Conservation (phyloP, 2,113 vertebrate species). For the Lates calcarifer region DNA sequence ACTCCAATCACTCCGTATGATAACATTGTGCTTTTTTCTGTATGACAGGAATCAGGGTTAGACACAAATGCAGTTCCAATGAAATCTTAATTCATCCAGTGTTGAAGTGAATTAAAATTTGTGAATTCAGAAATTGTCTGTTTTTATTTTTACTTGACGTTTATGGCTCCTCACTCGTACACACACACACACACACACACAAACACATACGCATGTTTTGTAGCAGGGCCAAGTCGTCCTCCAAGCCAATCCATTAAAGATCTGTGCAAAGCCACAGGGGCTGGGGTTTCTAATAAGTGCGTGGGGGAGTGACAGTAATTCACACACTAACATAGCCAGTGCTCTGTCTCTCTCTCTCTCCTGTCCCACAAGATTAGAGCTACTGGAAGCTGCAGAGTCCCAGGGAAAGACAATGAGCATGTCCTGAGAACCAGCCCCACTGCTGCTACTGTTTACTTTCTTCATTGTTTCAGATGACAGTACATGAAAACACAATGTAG, state of each 20-base stretch:
- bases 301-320: slow-evolving; percentile 62
- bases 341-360: slow-evolving; percentile 6
- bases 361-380: slow-evolving; percentile 1
- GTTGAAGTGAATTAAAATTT: slow-evolving; percentile 82
- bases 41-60: slow-evolving; percentile 82
- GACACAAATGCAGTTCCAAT: slow-evolving; percentile 71
- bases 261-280: slow-evolving; percentile 60
- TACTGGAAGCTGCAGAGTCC: slow-evolving; percentile 20
- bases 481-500: neutral
- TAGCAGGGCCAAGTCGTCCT: slow-evolving; percentile 31
- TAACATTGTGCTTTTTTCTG: slow-evolving; percentile 71
- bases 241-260: slow-evolving; percentile 58
- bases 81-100: slow-evolving; percentile 73
- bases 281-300: slow-evolving; percentile 62
- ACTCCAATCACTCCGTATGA: slow-evolving; percentile 44
- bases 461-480: neutral
- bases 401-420: neutral
- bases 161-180: neutral
- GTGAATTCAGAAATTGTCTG: slow-evolving; percentile 68
- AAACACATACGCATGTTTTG: slow-evolving; percentile 20
- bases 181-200: neutral
- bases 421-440: neutral
- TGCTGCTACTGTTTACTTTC: neutral
- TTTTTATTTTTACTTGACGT: slow-evolving; percentile 58
- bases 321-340: slow-evolving; percentile 46